These are phyloP conservation scores for Thumatha senex DNA, from an alignment of 2,888 invertebrate species.

Conservation along the genomic window DNA sequence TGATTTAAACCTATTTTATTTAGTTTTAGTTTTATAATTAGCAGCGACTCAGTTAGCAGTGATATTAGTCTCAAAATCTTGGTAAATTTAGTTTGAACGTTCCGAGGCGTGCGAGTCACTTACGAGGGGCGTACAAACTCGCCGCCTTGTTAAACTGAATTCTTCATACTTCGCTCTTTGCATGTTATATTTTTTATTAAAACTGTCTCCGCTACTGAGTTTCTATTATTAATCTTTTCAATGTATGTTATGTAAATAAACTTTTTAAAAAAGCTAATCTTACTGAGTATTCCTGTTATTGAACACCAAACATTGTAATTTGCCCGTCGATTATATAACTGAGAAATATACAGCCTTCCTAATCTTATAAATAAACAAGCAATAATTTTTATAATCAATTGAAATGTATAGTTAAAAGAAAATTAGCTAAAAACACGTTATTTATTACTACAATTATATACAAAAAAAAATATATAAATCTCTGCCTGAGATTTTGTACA, in stretches of 20 bases:
- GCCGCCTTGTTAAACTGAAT: conserved; percentile 5
- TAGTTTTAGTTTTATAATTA: conserved; percentile 57
- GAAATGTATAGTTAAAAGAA: conserved; percentile 46
- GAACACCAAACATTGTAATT: conserved; percentile 40
- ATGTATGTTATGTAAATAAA: conserved; percentile 80
- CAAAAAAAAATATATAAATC: conserved; percentile 52
- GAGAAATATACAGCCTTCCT: conserved; percentile 27
- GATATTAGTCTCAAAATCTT: conserved; percentile 54
- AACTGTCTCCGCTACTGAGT: conserved; percentile 58
- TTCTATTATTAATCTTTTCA: conserved; percentile 68
- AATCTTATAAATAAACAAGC: conserved; percentile 31
- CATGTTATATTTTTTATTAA: background rate
- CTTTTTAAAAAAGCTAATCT: conserved; percentile 61
- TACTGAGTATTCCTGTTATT: conserved; percentile 51
- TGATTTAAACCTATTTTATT: conserved; percentile 60
- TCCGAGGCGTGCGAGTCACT: conserved; percentile 11
- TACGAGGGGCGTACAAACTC: no score
- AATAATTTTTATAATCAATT: conserved; percentile 50
- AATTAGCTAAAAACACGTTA: conserved; percentile 47
- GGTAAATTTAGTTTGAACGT: conserved; percentile 27
- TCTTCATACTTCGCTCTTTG: conserved; percentile 35
- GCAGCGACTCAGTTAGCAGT: conserved; percentile 60
- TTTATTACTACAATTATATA: conserved; percentile 36
- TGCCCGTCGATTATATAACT: conserved; percentile 12
- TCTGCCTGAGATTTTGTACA: conserved; percentile 55